A percentile compares a stretch with the other conserved stretches of the same genome.
These are phyloP conservation scores for Drosophila subquinaria DNA, from an alignment of 2,888 invertebrate species.

Conservation along the genomic window DNA sequence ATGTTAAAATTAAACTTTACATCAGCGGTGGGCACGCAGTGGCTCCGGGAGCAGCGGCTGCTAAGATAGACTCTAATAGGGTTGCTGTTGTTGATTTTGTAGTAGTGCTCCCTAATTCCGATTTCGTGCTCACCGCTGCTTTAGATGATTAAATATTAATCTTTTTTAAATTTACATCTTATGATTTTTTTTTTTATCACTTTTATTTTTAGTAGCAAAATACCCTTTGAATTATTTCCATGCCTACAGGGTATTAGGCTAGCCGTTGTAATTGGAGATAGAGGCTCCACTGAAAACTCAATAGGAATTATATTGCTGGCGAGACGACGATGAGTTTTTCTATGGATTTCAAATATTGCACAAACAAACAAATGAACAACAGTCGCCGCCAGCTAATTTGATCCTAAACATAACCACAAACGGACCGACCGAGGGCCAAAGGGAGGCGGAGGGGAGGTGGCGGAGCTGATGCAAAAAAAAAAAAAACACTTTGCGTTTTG, in stretches of 20 bases:
- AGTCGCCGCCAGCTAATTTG: conserved; percentile 56
- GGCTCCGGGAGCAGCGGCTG: too few relatives aligned
- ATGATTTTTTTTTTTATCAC: background rate
- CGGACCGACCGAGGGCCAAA: background rate
- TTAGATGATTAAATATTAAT: background rate
- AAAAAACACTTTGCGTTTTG: conserved; percentile 53
- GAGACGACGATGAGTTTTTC: conserved; percentile 30
- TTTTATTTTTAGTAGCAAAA: background rate
- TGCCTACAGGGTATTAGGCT: conserved; percentile 3
- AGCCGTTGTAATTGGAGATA: conserved; percentile 20
- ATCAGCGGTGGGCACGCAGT: too few relatives aligned
- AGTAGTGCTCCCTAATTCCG: too few relatives aligned
- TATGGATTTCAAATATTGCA: conserved; percentile 39
- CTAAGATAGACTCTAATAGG: too few relatives aligned
- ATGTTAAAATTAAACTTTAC: background rate
- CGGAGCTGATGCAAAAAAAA: conserved; percentile 16
- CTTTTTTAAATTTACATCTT: background rate
- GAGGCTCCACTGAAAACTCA: conserved; percentile 12
- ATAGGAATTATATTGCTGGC: conserved; percentile 35
- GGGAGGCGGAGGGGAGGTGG: conserved; percentile 4
- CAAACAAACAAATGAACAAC: conserved; percentile 44
- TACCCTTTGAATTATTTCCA: background rate
- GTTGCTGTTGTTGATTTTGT: too few relatives aligned
- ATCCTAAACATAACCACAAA: conserved; percentile 71
- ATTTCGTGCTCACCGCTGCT: too few relatives aligned